These are phyloP conservation scores for Acridotheres tristis DNA, from an alignment of 2,797 vertebrate species.

Conservation along the genomic window DNA sequence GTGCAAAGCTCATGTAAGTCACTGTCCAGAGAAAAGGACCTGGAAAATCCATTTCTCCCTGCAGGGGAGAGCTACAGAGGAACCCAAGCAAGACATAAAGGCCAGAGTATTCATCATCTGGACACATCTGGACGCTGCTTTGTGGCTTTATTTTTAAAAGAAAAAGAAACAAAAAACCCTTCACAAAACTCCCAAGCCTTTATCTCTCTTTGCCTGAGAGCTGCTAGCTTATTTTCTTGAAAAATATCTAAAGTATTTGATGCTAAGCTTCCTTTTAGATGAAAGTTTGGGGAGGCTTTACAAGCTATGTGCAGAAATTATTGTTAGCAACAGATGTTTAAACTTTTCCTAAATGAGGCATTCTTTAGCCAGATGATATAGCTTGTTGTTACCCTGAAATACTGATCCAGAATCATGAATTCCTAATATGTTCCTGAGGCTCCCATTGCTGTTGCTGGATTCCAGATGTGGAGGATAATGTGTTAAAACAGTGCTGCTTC, in stretches of 20 bases:
- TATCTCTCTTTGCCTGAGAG: background rate
- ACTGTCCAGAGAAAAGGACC: background rate
- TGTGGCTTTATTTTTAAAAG: background rate
- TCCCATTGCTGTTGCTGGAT: background rate
- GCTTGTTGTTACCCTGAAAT: background rate
- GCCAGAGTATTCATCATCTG: background rate
- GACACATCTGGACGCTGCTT: background rate
- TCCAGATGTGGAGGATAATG: background rate
- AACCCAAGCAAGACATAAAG: background rate
- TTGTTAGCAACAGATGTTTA: background rate
- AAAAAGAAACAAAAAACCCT: background rate
- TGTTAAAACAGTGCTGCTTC: background rate
- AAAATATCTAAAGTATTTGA: background rate
- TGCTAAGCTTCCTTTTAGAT: background rate
- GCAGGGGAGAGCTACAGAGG: background rate
- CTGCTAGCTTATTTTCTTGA: background rate
- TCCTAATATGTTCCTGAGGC: background rate
- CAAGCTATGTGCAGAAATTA: background rate
- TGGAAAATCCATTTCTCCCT: background rate
- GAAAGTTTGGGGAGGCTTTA: background rate
- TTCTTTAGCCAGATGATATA: background rate
- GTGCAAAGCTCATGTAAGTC: background rate
- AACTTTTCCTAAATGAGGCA: background rate
- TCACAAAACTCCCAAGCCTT: background rate
- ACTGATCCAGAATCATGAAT: conserved; percentile 6